These are phyloP conservation scores for Petrolisthes manimaculis DNA, from an alignment of 2,888 invertebrate species.

Conservation along the genomic window DNA sequence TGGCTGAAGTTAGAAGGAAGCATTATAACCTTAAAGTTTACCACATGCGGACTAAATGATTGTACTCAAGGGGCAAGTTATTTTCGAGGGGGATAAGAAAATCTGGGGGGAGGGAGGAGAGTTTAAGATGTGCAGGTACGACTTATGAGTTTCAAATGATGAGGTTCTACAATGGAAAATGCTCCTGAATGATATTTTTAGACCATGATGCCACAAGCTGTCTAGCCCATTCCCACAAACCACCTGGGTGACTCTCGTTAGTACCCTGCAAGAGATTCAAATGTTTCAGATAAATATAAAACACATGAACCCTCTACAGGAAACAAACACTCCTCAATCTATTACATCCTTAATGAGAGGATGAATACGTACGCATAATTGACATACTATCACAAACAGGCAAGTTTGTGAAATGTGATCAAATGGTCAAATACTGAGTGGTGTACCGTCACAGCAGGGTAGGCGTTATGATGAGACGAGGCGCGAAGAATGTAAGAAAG, in stretches of 20 bases:
- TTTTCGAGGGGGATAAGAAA: neutral
- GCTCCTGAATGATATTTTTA: slow-evolving; percentile 41
- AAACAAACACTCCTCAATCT: slow-evolving; percentile 4
- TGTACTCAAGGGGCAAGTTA: neutral
- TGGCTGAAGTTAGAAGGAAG: slow-evolving; percentile 5
- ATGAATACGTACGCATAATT: slow-evolving; percentile 53
- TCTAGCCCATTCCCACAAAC: slow-evolving; percentile 58
- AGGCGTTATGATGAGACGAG: slow-evolving; percentile 64
- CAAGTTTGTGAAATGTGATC: slow-evolving; percentile 51
- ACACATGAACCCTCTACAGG: slow-evolving; percentile 60
- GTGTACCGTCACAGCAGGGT: slow-evolving; percentile 66
- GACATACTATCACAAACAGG: slow-evolving; percentile 56
- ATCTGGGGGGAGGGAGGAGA: neutral
- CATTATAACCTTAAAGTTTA: slow-evolving; percentile 14
- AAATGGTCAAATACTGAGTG: slow-evolving; percentile 65
- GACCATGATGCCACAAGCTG: slow-evolving; percentile 52
- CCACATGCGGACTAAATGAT: slow-evolving; percentile 21
- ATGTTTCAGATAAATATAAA: slow-evolving; percentile 52
- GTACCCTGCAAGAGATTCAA: slow-evolving; percentile 58
- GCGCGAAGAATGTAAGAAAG: slow-evolving; percentile 66
- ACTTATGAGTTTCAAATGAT: neutral
- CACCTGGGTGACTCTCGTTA: slow-evolving; percentile 62
- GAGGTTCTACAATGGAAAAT: slow-evolving; percentile 50
- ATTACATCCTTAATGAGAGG: slow-evolving; percentile 42
- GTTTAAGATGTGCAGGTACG: slow-evolving; percentile 22